Conservation (phyloP, 2,888 invertebrate species). For the Archips crataeganus region DNA sequence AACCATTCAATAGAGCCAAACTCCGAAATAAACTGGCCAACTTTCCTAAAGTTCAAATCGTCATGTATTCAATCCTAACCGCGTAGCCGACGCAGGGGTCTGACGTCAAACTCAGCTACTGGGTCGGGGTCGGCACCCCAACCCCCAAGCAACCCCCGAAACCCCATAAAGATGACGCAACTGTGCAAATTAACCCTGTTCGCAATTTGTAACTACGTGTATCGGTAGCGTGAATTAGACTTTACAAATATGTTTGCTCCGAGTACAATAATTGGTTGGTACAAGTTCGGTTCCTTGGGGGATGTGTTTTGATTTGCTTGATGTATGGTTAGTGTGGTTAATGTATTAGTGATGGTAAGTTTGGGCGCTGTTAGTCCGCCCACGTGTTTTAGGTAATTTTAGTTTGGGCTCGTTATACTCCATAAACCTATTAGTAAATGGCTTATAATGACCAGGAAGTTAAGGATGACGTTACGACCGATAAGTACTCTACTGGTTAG, state of each 20-base stretch:
- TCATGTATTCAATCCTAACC: constrained; percentile 43
- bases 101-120: constrained; percentile 80
- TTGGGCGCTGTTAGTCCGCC: neutral
- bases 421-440: too few species aligned
- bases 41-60: constrained; percentile 12
- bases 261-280: constrained; percentile 33
- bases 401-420: too few species aligned
- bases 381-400: too few species aligned
- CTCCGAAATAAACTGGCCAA: neutral
- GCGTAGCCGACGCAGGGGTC: constrained; percentile 55
- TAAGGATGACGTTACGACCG: too few species aligned
- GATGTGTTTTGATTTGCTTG: constrained; percentile 18
- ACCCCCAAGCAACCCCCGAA: constrained; percentile 45
- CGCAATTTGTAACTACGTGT: constrained; percentile 44
- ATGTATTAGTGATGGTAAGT: neutral
- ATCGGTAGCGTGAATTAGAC: constrained; percentile 56
- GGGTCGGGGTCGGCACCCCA: constrained; percentile 60
- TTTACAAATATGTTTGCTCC: constrained; percentile 47
- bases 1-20: neutral
- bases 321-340: neutral
- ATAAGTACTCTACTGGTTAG: too few species aligned
- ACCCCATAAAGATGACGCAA: constrained; percentile 53
- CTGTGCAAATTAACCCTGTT: constrained; percentile 60
- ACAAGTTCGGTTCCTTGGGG: constrained; percentile 14
- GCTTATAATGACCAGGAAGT: too few species aligned